Percentiles rank a stretch among this genome's conserved stretches.
Evolutionary conservation across 2,888 invertebrate genomes (phyloP).

Genomic region (Habrosyne pyritoides): DNA sequence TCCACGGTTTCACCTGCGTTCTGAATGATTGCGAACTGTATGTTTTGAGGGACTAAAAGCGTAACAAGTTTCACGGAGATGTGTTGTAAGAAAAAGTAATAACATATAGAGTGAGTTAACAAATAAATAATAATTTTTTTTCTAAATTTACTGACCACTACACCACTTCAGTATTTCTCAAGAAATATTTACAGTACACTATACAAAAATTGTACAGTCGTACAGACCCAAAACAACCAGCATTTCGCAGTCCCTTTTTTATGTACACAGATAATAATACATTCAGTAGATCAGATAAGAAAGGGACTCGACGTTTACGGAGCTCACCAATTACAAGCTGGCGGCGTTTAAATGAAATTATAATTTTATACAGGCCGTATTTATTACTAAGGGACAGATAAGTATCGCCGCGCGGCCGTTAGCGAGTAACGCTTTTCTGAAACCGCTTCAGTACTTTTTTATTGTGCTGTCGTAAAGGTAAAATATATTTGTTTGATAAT

Average conservation of each 20-base stretch:
- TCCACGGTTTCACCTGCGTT: too few relatives aligned
- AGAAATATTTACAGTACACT: too few relatives aligned
- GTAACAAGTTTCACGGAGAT: too few relatives aligned
- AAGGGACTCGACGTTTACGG: constrained; percentile 37
- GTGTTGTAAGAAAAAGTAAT: too few relatives aligned
- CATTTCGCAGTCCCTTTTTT: constrained; percentile 31
- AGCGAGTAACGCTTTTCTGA: constrained; percentile 28
- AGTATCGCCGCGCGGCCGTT: constrained; percentile 29
- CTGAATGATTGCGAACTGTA: too few relatives aligned
- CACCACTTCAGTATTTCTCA: too few relatives aligned
- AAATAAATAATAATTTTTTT: too few relatives aligned
- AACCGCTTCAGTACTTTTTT: constrained; percentile 20
- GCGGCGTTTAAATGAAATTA: constrained; percentile 52
- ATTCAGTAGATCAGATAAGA: constrained; percentile 37
- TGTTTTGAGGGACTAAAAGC: too few relatives aligned
- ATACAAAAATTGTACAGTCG: background rate
- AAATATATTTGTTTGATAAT: constrained; percentile 11
- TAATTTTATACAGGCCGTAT: constrained; percentile 52
- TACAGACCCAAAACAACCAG: constrained; percentile 17
- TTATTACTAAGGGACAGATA: constrained; percentile 43
- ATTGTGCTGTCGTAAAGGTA: constrained; percentile 5
- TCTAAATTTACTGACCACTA: too few relatives aligned
- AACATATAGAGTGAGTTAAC: too few relatives aligned
- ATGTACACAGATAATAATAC: constrained; percentile 34
- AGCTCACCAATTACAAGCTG: constrained; percentile 46